Evolutionary conservation across 2,113 vertebrate species (phyloP), one percentile per base, ranked within the genome.

Genomic region (Oxyura jamaicensis): DNA sequence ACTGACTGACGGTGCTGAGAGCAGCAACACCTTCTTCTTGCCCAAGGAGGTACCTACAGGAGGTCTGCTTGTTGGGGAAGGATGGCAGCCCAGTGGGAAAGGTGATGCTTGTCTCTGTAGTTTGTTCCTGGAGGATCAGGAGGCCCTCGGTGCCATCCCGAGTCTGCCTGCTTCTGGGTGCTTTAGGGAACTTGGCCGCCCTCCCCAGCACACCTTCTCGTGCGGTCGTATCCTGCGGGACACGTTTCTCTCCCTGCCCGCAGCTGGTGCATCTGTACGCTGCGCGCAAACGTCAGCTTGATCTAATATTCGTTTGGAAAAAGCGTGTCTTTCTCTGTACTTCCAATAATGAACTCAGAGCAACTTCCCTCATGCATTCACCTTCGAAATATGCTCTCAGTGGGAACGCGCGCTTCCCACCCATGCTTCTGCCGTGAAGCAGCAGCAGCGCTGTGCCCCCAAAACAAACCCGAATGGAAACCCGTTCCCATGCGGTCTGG

Each of bases 361-460:
- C 17, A 21, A 33, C 77, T 91, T 91, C 86, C 76, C 84, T 62
- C 58, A 13, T 39, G 73, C 46, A 60, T 46, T 91, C 63, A 31
- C 72, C 90, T 90, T 96, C 5, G n/a, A 65, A 95, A 90, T 86
- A 62, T 18, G 66, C 23, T 88, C 87, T 85, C 56, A 5, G 46
- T 76, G 58, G 35, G 5, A 50, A 52, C 0, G 0, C 63, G 7
- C 3, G 0, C 62, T 83, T 79, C 90, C 77, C 75, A 28, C 41
- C 82, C 55, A 0, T 31, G 8, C 33, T 55, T 84, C 74, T 26
- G 50, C 65, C 46, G n/a, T 1, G 21, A 41, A 23, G 82, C 42
- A 22, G 33, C 17, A 2, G 3, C 42, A 4, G 55, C 0, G 6
- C 52, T 63, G 76, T 73, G 29, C 55, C 48, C 44, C 0, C 4